Conservation (phyloP, 2,113 vertebrate species). For the Serilophus lunatus region DNA sequence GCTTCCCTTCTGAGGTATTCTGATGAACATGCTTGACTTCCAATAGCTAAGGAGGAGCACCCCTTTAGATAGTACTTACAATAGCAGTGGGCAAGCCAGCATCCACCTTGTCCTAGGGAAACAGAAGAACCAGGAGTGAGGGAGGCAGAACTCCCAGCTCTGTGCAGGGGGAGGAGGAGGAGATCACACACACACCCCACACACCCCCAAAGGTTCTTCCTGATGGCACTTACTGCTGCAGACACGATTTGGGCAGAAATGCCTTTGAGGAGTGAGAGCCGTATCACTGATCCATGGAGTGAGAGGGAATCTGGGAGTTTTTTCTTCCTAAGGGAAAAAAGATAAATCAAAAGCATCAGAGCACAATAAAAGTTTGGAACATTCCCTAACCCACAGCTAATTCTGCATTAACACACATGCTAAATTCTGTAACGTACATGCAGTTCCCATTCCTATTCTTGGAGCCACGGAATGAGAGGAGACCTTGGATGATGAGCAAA, state of each 20-base stretch:
- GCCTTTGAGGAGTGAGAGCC: conserved; percentile 89
- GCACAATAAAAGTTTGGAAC: background rate
- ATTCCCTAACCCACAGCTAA: background rate
- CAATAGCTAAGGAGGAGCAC: background rate
- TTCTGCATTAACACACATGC: too few relatives aligned
- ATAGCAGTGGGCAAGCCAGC: conserved; percentile 96
- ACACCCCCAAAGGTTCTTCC: background rate
- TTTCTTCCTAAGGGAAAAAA: conserved; percentile 70
- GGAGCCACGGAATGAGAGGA: background rate
- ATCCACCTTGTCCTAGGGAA: conserved; percentile 92
- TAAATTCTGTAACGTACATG: background rate
- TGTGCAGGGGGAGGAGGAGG: fast-evolving
- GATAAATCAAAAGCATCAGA: background rate
- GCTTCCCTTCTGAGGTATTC: background rate
- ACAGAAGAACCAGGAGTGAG: background rate
- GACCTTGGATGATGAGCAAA: background rate
- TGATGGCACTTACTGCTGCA: conserved; percentile 84
- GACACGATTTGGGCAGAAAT: conserved; percentile 96
- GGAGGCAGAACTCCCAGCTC: background rate
- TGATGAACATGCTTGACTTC: background rate
- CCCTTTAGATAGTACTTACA: conserved; percentile 78
- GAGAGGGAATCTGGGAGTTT: conserved; percentile 74
- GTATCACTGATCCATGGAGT: conserved; percentile 89
- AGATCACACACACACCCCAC: background rate
- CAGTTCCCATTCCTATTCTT: background rate